These are phyloP conservation scores for Pterostichus madidus DNA, from an alignment of 2,888 invertebrate genomes.

Conservation along the genomic window DNA sequence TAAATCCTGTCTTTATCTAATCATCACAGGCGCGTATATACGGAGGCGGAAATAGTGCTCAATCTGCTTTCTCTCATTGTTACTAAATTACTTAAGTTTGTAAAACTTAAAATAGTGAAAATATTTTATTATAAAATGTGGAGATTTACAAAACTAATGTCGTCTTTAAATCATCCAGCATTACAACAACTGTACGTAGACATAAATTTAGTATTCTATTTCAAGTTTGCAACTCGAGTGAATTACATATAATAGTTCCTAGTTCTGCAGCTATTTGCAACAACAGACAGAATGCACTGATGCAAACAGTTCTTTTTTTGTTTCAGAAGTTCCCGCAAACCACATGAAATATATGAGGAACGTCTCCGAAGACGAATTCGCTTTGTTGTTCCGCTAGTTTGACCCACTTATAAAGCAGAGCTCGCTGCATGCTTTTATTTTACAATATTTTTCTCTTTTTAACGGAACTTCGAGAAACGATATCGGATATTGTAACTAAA, in stretches of 20 bases:
- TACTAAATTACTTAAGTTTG: too few species aligned
- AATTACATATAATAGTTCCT: slow-evolving; percentile 33
- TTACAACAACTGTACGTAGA: slow-evolving; percentile 11
- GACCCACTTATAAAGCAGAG: slow-evolving; percentile 53
- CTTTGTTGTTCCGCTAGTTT: slow-evolving; percentile 55
- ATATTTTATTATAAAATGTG: too few species aligned
- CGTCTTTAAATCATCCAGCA: slow-evolving; percentile 17
- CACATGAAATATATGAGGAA: slow-evolving; percentile 37
- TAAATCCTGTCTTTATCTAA: too few species aligned
- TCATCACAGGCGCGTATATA: too few species aligned
- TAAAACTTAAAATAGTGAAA: too few species aligned
- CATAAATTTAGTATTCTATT: slow-evolving; percentile 33
- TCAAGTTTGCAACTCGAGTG: slow-evolving; percentile 20
- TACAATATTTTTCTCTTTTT: slow-evolving; percentile 47
- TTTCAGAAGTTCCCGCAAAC: not conserved
- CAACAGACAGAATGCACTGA: slow-evolving; percentile 13
- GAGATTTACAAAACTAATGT: slow-evolving; percentile 1
- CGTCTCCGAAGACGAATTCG: slow-evolving; percentile 53
- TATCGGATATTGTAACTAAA: not conserved
- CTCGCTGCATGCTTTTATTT: slow-evolving; percentile 34
- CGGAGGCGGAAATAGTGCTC: too few species aligned
- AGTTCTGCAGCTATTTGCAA: slow-evolving; percentile 18
- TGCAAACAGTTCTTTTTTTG: slow-evolving; percentile 9
- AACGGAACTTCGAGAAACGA: not conserved
- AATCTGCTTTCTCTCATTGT: too few species aligned